phyloP scores from a whole-genome alignment of 2,113 vertebrate genomes.

The Macaca nemestrina region DNA sequence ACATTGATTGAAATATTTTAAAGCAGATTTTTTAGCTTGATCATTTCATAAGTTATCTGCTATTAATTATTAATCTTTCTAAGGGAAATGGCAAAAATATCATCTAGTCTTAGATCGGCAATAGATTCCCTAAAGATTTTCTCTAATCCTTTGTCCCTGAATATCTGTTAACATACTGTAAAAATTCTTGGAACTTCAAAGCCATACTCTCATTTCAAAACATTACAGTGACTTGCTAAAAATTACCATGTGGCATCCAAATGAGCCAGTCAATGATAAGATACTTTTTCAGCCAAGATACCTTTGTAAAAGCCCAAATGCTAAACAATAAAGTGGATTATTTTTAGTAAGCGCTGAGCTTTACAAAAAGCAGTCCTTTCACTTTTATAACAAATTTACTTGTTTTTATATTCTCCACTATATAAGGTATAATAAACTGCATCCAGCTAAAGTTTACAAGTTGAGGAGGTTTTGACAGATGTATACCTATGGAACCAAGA shows the following conservation, averaged over 20 bases:
- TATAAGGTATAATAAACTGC: not conserved
- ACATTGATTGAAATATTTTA: not conserved
- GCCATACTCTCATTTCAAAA: conserved; percentile 11
- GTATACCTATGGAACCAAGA: not conserved
- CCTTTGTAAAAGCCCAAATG: conserved; percentile 6
- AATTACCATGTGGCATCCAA: conserved; percentile 38
- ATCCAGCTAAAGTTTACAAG: not conserved
- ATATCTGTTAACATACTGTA: not conserved
- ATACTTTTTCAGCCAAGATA: conserved; percentile 36
- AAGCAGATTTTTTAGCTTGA: not conserved
- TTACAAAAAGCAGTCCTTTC: conserved; percentile 1
- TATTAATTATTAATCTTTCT: conserved; percentile 11
- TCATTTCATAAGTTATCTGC: not conserved
- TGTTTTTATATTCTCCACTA: conserved; percentile 6
- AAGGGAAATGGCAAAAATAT: not conserved
- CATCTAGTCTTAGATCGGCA: not conserved
- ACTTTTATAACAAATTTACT: not conserved
- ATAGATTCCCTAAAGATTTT: not conserved
- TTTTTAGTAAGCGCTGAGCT: conserved; percentile 43
- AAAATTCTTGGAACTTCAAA: conserved; percentile 52
- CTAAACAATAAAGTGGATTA: conserved; percentile 28
- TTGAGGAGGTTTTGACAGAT: not conserved
- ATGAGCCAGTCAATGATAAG: not conserved
- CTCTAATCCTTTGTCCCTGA: not conserved
- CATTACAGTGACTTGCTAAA: not conserved